Conservation (phyloP, 2,888 invertebrate species). For the Cyrtodaria siliqua region DNA sequence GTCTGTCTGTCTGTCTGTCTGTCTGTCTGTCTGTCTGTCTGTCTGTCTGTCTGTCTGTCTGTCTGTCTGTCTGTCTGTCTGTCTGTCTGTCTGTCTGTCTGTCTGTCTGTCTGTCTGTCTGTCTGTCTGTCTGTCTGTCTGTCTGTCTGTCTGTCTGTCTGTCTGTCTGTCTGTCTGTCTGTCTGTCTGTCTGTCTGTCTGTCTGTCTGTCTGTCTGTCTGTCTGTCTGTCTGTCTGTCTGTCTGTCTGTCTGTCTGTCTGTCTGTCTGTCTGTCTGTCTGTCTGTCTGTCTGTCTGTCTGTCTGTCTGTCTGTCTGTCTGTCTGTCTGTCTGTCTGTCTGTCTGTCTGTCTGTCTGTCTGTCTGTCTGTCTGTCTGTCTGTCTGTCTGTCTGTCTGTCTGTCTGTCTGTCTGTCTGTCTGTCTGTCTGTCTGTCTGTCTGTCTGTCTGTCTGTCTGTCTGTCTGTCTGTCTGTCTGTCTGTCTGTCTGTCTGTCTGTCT, state of each 20-base stretch:
- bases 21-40: slow-evolving; percentile 34
- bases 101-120: slow-evolving; percentile 3
- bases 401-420: slow-evolving; percentile 37
- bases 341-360: background rate
- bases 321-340: slow-evolving; percentile 3
- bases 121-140: slow-evolving; percentile 1
- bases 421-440: slow-evolving; percentile 22
- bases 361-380: slow-evolving; percentile 4
- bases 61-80: slow-evolving; percentile 21
- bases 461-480: slow-evolving; percentile 3
- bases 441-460: slow-evolving; percentile 3
- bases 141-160: slow-evolving; percentile 10
- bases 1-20: slow-evolving; percentile 26
- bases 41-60: slow-evolving; percentile 30
- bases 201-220: slow-evolving; percentile 37
- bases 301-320: slow-evolving; percentile 3
- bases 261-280: slow-evolving; percentile 21
- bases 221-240: slow-evolving; percentile 17
- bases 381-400: slow-evolving; percentile 21
- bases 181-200: slow-evolving; percentile 45
- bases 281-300: slow-evolving; percentile 14
- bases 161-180: slow-evolving; percentile 54
- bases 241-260: slow-evolving; percentile 16
- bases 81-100: slow-evolving; percentile 4
- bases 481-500: slow-evolving; percentile 3